These are phyloP conservation scores for Beroe forskalii DNA, from an alignment of 37 sponge, comb jelly and placozoan species.

Conservation along the genomic window DNA sequence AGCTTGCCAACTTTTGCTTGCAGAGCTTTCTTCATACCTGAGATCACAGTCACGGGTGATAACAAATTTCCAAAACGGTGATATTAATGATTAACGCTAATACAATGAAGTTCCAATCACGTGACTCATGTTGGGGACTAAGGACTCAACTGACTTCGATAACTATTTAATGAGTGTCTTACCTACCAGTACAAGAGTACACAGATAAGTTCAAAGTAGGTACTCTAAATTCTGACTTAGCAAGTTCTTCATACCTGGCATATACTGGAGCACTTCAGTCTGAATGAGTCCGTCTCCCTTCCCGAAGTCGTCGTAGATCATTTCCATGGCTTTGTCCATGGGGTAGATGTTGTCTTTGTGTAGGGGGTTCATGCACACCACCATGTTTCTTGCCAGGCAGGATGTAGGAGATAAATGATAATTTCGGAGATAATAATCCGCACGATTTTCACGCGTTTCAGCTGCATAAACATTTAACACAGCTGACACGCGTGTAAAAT, in stretches of 20 bases:
- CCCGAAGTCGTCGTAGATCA: slow-evolving; percentile 47
- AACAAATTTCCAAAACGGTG: too few species aligned
- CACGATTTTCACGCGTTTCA: too few species aligned
- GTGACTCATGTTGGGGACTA: too few species aligned
- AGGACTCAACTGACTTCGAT: too few species aligned
- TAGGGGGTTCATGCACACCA: slow-evolving; percentile 57
- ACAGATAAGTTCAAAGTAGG: too few species aligned
- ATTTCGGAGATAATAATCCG: too few species aligned
- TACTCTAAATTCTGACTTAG: too few species aligned
- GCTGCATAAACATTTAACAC: neutral
- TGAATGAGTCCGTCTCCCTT: slow-evolving; percentile 48
- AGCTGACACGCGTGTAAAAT: neutral
- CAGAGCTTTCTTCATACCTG: slow-evolving; percentile 46
- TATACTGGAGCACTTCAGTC: slow-evolving; percentile 60
- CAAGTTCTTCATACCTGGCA: slow-evolving; percentile 38
- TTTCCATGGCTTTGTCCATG: slow-evolving; percentile 60
- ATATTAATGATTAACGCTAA: too few species aligned
- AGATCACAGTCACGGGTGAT: too few species aligned
- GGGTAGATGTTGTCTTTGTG: slow-evolving; percentile 59
- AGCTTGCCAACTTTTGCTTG: slow-evolving; percentile 41
- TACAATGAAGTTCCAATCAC: too few species aligned
- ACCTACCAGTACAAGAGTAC: too few species aligned
- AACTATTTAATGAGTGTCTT: too few species aligned
- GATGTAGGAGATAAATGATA: neutral
- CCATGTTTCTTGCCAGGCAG: slow-evolving; percentile 30